Base-by-base conservation (phyloP, 2,113 vertebrate species). In the Phrynosoma blainvillii region DNA sequence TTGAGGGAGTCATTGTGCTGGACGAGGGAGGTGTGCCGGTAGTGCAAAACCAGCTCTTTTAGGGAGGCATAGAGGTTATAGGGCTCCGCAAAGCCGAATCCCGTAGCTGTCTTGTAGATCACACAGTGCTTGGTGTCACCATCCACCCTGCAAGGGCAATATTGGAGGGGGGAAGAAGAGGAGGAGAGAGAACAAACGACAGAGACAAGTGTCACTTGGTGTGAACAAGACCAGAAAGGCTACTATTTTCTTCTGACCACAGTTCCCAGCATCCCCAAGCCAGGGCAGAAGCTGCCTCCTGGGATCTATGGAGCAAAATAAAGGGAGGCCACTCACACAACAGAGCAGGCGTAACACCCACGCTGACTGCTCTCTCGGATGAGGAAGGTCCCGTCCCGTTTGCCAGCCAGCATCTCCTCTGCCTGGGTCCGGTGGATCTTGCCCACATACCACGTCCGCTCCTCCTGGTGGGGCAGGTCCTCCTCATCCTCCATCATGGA, bases 1-100 rank as follows among this genome's bases (percentile, higher is more conserved):
- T 98, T 97, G 93, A 99, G 97, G 4, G 98, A 98, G 93, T 99
- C 98, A 3, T 98, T 99, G 97, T 99, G 98, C 96, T 99, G 98
- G 96, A 98, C 97, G 89, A 99, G 97, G 2, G 98, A 99, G 0
- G 98, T 97, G 87, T 98, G 97, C 94, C 97, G 98, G 97, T 99
- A 99, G 96, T 99, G 98, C 93, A 98, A 96, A 89, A 99, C 98
- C 95, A 99, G 96, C 91, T 98, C 98, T 96, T 97, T 98, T 82
- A 98, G 97, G 9, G 98, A 98, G 1, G 97, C 96, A 18, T 98
- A 99, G 82, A 99, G 97, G 94, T 99, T 98, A 97, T 98, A 98
- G 90, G 98, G 98, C 81, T 99, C 98, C 0, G 98, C 98, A 0
- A 99, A 99, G 89, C 98, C 98, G 0, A 98, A 98, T 86, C 98